These are phyloP conservation scores for Andrena fulva DNA, from an alignment of 2,888 invertebrate species.

Conservation along the genomic window DNA sequence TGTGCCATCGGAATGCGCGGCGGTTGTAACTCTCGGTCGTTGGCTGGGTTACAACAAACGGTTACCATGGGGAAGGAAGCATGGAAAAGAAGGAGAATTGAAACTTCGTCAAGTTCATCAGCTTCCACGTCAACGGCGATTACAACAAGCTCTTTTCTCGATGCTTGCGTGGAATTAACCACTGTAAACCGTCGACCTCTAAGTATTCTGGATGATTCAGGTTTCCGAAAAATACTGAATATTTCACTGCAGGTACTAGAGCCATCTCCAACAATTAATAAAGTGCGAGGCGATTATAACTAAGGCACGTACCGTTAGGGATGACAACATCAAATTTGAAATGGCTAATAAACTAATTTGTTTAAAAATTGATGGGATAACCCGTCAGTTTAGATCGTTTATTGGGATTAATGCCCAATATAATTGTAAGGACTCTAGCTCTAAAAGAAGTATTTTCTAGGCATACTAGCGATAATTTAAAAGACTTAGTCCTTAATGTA, in stretches of 20 bases:
- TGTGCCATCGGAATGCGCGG: no score
- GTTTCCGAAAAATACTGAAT: not conserved
- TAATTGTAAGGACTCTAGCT: not conserved
- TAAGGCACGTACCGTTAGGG: not conserved
- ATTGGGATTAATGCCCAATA: not conserved
- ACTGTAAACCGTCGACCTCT: not conserved
- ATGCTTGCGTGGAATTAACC: not conserved
- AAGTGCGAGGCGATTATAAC: not conserved
- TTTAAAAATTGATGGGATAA: conserved; percentile 4
- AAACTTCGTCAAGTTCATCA: not conserved
- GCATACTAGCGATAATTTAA: not conserved
- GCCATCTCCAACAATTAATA: not conserved
- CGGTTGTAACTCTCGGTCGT: no score
- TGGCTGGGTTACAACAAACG: no score
- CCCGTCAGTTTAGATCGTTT: conserved; percentile 2
- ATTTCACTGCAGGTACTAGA: not conserved
- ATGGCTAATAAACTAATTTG: not conserved
- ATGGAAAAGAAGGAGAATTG: not conserved
- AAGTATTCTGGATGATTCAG: not conserved
- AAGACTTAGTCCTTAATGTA: not conserved
- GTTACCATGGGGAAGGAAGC: conserved; percentile 7
- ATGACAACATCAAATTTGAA: not conserved
- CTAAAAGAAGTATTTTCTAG: not conserved
- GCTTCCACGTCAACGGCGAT: not conserved
- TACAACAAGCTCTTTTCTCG: not conserved